Evolutionary conservation across 2,113 vertebrate genomes (phyloP).

Genomic region (Callocephalon fimbriatum): DNA sequence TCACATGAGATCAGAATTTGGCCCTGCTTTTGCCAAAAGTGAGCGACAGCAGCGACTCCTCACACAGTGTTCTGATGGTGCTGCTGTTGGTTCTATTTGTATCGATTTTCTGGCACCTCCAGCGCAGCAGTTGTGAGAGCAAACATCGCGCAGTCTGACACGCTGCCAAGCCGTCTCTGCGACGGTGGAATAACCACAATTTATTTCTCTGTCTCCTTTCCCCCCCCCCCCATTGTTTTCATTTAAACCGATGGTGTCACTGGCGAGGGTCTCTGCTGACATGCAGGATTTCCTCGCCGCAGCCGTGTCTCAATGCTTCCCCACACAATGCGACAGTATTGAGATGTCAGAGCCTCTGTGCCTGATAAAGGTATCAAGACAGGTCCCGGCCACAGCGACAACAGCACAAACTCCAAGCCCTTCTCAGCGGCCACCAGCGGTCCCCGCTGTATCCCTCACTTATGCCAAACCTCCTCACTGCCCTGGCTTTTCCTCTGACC

Average conservation of each 20-base stretch:
- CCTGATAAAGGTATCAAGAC: conserved; percentile 61
- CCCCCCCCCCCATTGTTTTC: not conserved
- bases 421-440: not conserved
- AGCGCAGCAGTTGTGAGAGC: not conserved
- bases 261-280: conserved; percentile 11
- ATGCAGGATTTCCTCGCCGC: conserved; percentile 28
- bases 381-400: not conserved
- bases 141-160: not conserved
- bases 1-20: not conserved
- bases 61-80: not conserved
- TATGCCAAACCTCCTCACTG: not conserved
- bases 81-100: not conserved
- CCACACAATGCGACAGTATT: conserved; percentile 48
- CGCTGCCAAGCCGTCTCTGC: not conserved
- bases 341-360: conserved; percentile 55
- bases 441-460: fast-evolving
- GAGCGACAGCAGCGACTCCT: not conserved
- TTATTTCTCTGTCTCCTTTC: not conserved
- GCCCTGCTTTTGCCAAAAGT: not conserved
- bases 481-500: not conserved
- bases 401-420: not conserved
- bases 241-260: not conserved
- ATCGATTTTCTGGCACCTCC: conserved; percentile 39
- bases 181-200: not conserved
- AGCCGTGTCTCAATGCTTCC: conserved; percentile 3